Evolutionary conservation across 2,888 invertebrate species (phyloP).

Genomic region (Cataglyphis livida): DNA sequence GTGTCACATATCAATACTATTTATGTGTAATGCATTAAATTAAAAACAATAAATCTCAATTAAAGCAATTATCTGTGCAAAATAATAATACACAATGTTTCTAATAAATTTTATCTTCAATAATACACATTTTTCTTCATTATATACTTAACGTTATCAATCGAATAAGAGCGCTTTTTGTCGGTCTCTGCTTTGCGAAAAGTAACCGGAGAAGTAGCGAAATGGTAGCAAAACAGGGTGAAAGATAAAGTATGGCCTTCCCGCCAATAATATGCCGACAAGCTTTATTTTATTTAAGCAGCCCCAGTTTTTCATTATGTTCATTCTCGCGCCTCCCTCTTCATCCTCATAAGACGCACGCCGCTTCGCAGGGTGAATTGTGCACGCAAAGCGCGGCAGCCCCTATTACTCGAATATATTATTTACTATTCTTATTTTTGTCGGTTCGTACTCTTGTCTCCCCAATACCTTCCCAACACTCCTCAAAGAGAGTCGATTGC

Average conservation of each 20-base stretch:
- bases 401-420: slow-evolving; percentile 81
- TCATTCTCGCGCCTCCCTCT: slow-evolving; percentile 79
- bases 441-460: slow-evolving; percentile 61
- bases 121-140: slow-evolving; percentile 6
- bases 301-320: slow-evolving; percentile 84
- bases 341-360: slow-evolving; percentile 68
- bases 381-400: slow-evolving; percentile 56
- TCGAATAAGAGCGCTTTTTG: neutral
- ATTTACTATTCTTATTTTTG: slow-evolving; percentile 84
- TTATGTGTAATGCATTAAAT: neutral
- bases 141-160: slow-evolving; percentile 14
- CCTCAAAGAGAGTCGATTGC: slow-evolving; percentile 70
- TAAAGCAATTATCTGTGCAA: neutral
- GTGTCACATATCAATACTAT: neutral
- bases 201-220: slow-evolving; percentile 30
- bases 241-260: slow-evolving; percentile 76
- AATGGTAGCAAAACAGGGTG: slow-evolving; percentile 50
- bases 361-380: slow-evolving; percentile 51
- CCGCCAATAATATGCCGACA: slow-evolving; percentile 82
- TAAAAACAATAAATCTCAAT: neutral
- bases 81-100: neutral
- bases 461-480: slow-evolving; percentile 59
- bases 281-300: slow-evolving; percentile 85
- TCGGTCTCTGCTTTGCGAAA: neutral
- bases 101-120: neutral